Evolutionary conservation across 1,140 invertebrate species (phyloP).

Genomic region (Oryctes rhinoceros): DNA sequence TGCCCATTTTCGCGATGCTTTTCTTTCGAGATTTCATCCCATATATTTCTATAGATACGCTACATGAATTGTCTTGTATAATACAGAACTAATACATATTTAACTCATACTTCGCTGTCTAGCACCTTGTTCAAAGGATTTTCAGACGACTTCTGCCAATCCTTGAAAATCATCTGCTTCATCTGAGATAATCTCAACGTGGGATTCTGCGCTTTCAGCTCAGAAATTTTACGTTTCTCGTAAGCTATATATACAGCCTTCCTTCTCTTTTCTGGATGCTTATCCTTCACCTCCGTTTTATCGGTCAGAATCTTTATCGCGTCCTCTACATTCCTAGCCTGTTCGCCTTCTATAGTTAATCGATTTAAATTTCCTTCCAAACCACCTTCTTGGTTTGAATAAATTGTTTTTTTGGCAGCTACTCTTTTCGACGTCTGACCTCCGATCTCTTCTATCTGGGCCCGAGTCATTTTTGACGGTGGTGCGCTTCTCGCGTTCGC

Average conservation of each 20-base stretch:
- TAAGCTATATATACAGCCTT: slow-evolving; percentile 92
- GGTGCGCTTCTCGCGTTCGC: slow-evolving; percentile 70
- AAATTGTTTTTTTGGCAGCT: slow-evolving; percentile 46
- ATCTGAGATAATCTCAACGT: slow-evolving; percentile 84
- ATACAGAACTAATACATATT: neutral
- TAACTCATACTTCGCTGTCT: neutral
- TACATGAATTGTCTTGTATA: neutral
- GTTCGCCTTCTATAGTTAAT: slow-evolving; percentile 81
- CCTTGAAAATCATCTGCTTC: slow-evolving; percentile 84
- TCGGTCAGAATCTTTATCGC: slow-evolving; percentile 84
- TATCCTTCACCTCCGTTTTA: slow-evolving; percentile 71
- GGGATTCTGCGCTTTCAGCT: slow-evolving; percentile 92
- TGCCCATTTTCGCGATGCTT: too few species aligned
- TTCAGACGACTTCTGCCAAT: slow-evolving; percentile 97
- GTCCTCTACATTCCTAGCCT: slow-evolving; percentile 89
- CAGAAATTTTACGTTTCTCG: slow-evolving; percentile 86
- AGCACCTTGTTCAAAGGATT: slow-evolving; percentile 89
- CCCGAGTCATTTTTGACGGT: slow-evolving; percentile 82
- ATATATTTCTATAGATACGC: neutral
- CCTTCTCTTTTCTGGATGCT: slow-evolving; percentile 93
- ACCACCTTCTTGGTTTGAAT: slow-evolving; percentile 63
- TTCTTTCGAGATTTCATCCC: too few species aligned
- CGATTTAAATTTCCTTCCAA: slow-evolving; percentile 94
- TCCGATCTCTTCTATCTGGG: slow-evolving; percentile 71
- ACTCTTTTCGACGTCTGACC: slow-evolving; percentile 53